Conservation (phyloP, 1,140 invertebrate genomes). For the Zaprionus lachaisei region DNA sequence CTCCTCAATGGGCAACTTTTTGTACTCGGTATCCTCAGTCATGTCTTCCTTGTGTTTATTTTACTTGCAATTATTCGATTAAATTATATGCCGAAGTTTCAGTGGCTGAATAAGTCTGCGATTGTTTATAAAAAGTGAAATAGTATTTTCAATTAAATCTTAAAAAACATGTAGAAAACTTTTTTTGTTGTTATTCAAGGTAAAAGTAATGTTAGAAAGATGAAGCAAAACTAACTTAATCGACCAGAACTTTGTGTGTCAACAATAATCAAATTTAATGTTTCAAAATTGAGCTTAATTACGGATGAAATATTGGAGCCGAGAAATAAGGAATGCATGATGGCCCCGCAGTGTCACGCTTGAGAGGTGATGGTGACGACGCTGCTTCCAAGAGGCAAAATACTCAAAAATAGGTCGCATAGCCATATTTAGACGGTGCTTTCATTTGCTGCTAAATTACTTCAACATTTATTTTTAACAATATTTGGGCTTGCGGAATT, state of each 20-base stretch:
- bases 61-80: conserved; percentile 14
- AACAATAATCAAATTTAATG: conserved; percentile 60
- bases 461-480: conserved; percentile 60
- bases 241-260: conserved; percentile 49
- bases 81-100: not conserved
- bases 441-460: conserved; percentile 36
- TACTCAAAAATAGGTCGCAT: conserved; percentile 64
- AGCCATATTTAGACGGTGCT: conserved; percentile 68
- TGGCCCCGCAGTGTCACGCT: conserved; percentile 41
- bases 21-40: conserved; percentile 96
- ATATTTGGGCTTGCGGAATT: conserved; percentile 53
- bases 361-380: conserved; percentile 14
- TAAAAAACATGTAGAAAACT: conserved; percentile 1
- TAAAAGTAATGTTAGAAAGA: conserved; percentile 20
- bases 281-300: conserved; percentile 74
- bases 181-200: conserved; percentile 20
- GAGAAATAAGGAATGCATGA: conserved; percentile 32
- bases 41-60: conserved; percentile 83
- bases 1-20: conserved; percentile 96
- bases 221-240: conserved; percentile 41
- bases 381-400: conserved; percentile 45
- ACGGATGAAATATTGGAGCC: conserved; percentile 52
- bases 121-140: conserved; percentile 27
- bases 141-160: conserved; percentile 21
- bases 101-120: conserved; percentile 9